phyloP scores from a whole-genome alignment of 2,113 vertebrate species.

The Mobula hypostoma region DNA sequence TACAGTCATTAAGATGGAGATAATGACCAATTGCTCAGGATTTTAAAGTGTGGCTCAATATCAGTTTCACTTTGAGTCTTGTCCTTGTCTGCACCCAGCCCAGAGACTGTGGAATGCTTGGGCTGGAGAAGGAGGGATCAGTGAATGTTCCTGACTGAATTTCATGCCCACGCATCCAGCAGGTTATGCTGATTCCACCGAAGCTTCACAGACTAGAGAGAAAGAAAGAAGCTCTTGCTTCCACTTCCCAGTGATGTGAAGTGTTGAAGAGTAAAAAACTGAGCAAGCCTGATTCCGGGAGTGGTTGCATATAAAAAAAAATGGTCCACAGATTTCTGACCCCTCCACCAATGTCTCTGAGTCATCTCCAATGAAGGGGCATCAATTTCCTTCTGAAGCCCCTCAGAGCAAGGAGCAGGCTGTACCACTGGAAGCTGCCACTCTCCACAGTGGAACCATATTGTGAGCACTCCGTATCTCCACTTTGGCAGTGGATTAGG shows the following conservation, averaged over 20 bases:
- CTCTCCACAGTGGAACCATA: not conserved
- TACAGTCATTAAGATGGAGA: not conserved
- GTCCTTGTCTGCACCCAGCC: not conserved
- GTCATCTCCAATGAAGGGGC: no score
- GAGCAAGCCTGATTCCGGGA: not conserved
- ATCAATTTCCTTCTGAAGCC: not conserved
- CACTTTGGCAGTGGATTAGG: no score
- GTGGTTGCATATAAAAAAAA: not conserved
- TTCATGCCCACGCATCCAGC: not conserved
- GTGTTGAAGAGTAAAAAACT: not conserved
- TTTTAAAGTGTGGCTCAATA: conserved; percentile 11
- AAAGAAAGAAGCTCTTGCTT: not conserved
- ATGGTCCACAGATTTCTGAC: no score
- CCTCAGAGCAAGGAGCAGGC: not conserved
- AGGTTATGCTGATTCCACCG: conserved; percentile 5
- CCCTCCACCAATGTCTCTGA: not conserved
- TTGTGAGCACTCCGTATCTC: no score
- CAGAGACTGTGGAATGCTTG: not conserved
- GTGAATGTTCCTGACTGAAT: not conserved
- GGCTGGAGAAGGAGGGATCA: not conserved
- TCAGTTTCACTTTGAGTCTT: not conserved
- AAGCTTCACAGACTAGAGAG: not conserved
- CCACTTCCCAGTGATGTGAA: not conserved
- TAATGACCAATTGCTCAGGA: not conserved
- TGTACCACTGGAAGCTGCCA: not conserved